Conservation (phyloP, 2,113 vertebrate species). For the Saimiri boliviensis region DNA sequence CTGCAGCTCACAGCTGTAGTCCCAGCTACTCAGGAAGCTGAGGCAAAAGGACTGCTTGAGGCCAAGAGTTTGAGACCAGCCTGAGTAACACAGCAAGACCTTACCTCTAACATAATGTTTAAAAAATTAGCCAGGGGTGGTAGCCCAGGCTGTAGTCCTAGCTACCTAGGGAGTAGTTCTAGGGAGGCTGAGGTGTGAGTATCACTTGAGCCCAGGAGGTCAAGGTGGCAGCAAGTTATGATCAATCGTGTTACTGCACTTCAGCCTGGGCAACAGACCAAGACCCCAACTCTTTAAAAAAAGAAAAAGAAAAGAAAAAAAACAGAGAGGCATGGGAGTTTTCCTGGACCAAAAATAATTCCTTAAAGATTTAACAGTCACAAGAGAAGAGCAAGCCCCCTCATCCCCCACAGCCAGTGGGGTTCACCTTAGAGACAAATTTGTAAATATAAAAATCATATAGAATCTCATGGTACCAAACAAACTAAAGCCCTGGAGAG, state of each 20-base stretch:
- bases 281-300: not conserved
- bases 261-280: not conserved
- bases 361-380: not conserved
- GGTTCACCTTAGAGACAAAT: not conserved
- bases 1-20: not conserved
- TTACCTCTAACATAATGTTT: no score
- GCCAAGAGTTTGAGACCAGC: not conserved
- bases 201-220: not conserved
- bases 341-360: not conserved
- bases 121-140: no score
- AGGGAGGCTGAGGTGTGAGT: not conserved
- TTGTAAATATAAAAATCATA: not conserved
- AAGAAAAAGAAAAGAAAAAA: not conserved
- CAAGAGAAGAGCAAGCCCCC: not conserved
- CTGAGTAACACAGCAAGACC: no score
- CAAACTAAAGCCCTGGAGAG: not conserved
- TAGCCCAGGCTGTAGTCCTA: not conserved
- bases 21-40: not conserved
- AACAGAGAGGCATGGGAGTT: not conserved
- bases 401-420: not conserved
- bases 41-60: not conserved
- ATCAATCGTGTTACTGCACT: not conserved
- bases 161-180: not conserved
- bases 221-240: not conserved
- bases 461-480: not conserved